Evolutionary conservation across 2,888 invertebrate species (phyloP).

Genomic region (Lasioglossum pauxillum): DNA sequence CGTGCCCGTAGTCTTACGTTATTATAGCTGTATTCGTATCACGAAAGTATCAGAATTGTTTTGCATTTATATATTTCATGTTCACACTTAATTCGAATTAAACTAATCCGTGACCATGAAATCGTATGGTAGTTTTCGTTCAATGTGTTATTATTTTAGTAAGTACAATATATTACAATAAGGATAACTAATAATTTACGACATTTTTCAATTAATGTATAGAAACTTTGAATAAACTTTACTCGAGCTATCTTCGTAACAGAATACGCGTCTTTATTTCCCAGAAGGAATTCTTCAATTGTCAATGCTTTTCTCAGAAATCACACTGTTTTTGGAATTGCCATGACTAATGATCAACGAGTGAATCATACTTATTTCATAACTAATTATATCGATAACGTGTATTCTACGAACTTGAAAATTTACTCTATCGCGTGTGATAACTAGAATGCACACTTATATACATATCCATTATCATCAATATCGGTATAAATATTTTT

Average conservation of each 20-base stretch:
- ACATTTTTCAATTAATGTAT: constrained; percentile 37
- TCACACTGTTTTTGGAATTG: not conserved
- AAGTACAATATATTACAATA: constrained; percentile 22
- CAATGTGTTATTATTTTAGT: constrained; percentile 22
- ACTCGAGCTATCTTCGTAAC: constrained; percentile 16
- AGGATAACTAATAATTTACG: constrained; percentile 17
- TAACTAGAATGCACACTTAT: not conserved
- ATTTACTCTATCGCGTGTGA: not conserved
- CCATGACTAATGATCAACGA: not conserved
- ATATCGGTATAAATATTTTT: not conserved
- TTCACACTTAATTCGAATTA: constrained; percentile 35
- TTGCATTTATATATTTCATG: constrained; percentile 51
- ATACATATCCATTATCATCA: not conserved
- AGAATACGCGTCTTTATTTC: not conserved
- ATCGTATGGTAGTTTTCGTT: not conserved
- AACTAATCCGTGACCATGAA: constrained; percentile 8
- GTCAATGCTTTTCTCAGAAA: not conserved
- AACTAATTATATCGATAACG: constrained; percentile 27
- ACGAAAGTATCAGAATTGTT: constrained; percentile 26
- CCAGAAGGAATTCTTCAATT: not conserved
- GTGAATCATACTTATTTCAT: constrained; percentile 2
- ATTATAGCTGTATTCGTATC: constrained; percentile 29
- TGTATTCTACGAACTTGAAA: not conserved
- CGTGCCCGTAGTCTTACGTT: constrained; percentile 24
- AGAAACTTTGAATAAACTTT: constrained; percentile 48